phyloP scores from a whole-genome alignment of 2,113 vertebrate species.

The Erpornis zantholeuca region DNA sequence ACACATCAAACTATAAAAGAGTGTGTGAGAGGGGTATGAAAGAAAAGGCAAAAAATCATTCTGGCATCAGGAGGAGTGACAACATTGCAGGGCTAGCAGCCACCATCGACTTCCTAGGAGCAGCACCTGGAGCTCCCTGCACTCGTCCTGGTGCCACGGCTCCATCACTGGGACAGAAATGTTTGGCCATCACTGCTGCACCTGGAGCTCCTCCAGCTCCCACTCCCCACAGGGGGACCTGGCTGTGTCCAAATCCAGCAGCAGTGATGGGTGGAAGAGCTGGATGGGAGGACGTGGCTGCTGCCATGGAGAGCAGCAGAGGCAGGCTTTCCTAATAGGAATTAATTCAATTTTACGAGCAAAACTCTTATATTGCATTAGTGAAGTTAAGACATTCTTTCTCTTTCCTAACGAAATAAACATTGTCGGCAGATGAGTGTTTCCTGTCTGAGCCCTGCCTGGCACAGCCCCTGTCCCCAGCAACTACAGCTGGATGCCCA shows the following conservation, averaged over 20 bases:
- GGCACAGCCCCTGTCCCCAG: not conserved
- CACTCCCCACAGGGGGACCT: not conserved
- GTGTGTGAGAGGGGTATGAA: no score
- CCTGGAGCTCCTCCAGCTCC: not conserved
- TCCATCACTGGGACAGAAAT: not conserved
- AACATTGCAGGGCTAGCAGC: not conserved
- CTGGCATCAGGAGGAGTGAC: no score
- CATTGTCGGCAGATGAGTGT: not conserved
- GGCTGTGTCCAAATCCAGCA: not conserved
- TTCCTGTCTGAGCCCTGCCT: not conserved
- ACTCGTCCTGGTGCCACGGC: rapidly evolving
- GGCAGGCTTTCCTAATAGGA: not conserved
- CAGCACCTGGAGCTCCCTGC: not conserved
- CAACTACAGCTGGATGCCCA: not conserved
- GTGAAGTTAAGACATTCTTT: not conserved
- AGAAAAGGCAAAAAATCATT: no score
- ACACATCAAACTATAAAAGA: no score
- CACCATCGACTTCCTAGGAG: not conserved
- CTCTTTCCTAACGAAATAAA: not conserved
- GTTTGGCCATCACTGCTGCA: not conserved
- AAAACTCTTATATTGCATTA: not conserved
- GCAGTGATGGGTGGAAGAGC: not conserved
- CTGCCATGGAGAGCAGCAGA: not conserved
- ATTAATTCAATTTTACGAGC: not conserved
- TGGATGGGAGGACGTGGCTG: not conserved